Conservation (phyloP, 2,113 vertebrate genomes). For the Anser brachyrhynchus region DNA sequence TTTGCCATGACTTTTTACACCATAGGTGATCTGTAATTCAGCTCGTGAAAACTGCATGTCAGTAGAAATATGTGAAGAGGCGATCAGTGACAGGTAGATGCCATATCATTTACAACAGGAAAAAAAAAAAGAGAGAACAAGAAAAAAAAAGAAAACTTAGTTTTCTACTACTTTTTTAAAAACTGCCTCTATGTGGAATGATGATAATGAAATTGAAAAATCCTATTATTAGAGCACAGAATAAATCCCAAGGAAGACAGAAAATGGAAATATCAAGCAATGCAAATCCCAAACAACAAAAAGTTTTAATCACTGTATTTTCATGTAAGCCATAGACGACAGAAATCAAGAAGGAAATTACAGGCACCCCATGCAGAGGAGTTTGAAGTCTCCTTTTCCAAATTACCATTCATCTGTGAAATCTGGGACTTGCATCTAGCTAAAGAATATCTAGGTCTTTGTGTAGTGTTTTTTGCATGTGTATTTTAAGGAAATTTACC, state of each 20-base stretch:
- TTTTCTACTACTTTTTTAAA: background rate
- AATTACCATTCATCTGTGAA: background rate
- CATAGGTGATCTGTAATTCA: background rate
- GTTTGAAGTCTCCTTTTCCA: background rate
- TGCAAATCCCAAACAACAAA: background rate
- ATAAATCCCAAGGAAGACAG: background rate
- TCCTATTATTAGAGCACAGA: background rate
- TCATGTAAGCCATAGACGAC: background rate
- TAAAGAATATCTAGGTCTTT: background rate
- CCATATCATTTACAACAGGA: background rate
- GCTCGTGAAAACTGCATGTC: background rate
- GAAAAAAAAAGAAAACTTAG: fast-evolving
- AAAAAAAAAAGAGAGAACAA: too few species aligned
- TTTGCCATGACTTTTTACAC: background rate
- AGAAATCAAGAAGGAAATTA: background rate
- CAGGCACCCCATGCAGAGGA: background rate
- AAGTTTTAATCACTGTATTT: background rate
- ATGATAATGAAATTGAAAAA: background rate
- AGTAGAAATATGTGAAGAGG: background rate
- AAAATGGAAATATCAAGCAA: background rate
- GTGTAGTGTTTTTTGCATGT: background rate
- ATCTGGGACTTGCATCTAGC: background rate
- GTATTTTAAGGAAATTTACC: background rate
- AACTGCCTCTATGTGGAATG: background rate
- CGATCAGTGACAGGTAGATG: background rate